Evolutionary conservation across 2,888 invertebrate genomes (phyloP).

Genomic region (Oscheius sp.): DNA sequence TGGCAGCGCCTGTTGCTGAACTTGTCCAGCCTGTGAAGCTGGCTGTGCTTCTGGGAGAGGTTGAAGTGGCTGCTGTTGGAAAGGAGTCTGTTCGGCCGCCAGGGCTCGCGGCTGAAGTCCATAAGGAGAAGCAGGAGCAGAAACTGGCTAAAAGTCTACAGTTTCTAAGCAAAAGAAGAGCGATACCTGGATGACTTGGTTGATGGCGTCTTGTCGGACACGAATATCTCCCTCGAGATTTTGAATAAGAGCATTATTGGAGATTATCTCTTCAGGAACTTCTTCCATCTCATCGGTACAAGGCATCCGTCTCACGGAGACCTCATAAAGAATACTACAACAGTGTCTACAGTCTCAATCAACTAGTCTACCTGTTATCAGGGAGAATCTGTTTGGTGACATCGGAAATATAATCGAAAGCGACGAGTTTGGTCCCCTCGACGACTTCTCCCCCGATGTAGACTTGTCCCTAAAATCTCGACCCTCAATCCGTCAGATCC

Average conservation of each 20-base stretch:
- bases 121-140: slow-evolving; percentile 7
- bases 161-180: background rate
- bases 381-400: slow-evolving; percentile 45
- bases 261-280: background rate
- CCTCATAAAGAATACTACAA: slow-evolving; percentile 53
- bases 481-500: too few relatives aligned
- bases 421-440: slow-evolving; percentile 50
- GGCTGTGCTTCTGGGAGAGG: background rate
- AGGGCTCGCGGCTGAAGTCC: background rate
- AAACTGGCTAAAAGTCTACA: background rate
- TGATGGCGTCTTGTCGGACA: slow-evolving; percentile 18
- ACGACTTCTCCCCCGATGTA: slow-evolving; percentile 62
- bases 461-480: slow-evolving; percentile 56
- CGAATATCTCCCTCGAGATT: slow-evolving; percentile 36
- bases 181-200: slow-evolving; percentile 3
- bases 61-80: slow-evolving; percentile 6
- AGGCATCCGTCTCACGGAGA: slow-evolving; percentile 56
- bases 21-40: background rate
- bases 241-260: slow-evolving; percentile 11
- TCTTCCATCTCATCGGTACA: slow-evolving; percentile 46
- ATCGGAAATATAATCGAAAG: slow-evolving; percentile 63
- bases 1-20: background rate
- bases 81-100: background rate
- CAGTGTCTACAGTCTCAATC: background rate
- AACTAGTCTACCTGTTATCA: slow-evolving; percentile 51